phyloP scores from a whole-genome alignment of 1,140 invertebrate species.

The Brachionus manjavacas region DNA sequence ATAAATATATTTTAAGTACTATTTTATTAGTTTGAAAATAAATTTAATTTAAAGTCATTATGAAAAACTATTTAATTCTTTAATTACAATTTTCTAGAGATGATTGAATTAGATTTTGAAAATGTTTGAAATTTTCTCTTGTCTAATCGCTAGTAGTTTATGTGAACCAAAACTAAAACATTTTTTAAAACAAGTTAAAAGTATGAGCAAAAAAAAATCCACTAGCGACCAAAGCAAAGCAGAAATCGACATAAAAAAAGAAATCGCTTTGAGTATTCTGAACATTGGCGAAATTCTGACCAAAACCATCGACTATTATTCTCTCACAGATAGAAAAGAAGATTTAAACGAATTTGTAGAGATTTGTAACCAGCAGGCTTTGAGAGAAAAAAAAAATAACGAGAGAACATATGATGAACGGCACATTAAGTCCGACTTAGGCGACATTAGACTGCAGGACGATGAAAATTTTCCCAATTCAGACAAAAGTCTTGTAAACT shows the following conservation, averaged over 20 bases:
- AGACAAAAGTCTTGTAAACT: too few relatives aligned
- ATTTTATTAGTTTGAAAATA: too few relatives aligned
- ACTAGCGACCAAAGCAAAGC: background rate
- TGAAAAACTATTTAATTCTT: too few relatives aligned
- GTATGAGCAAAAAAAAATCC: background rate
- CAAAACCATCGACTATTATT: conserved; percentile 17
- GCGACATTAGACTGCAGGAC: background rate
- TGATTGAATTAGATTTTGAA: background rate
- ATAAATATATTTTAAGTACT: too few relatives aligned
- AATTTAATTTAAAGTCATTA: too few relatives aligned
- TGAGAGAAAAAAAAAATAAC: background rate
- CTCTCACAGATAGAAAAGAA: background rate
- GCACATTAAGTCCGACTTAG: too few relatives aligned
- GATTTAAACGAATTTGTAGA: background rate
- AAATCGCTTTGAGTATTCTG: conserved; percentile 32
- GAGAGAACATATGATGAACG: background rate
- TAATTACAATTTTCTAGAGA: background rate
- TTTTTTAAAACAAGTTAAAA: background rate
- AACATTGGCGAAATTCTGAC: conserved; percentile 35
- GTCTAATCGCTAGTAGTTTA: background rate
- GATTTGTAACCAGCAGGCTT: background rate
- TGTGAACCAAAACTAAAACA: background rate
- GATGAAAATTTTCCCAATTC: background rate
- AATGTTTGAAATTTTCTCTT: background rate
- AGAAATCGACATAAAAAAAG: conserved; percentile 35